A percentile compares a stretch with the other conserved stretches of the same genome.
These are phyloP conservation scores for Aporrectodea caliginosa DNA, from an alignment of 1,140 invertebrate species.

Conservation along the genomic window DNA sequence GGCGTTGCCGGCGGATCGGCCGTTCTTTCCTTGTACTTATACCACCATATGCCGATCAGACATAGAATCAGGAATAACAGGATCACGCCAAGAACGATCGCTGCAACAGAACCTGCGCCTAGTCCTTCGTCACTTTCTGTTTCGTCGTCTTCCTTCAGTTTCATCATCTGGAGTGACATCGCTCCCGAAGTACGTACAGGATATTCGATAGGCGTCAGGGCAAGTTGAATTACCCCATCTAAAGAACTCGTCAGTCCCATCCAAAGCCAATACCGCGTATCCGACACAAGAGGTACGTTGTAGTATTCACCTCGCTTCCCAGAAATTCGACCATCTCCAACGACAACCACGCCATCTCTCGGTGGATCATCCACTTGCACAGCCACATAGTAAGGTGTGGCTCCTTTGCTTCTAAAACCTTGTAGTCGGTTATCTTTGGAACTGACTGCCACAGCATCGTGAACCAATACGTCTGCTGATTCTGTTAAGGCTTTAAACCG, in stretches of 20 bases:
- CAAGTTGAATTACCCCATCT: not conserved
- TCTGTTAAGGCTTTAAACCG: not conserved
- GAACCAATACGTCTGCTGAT: not conserved
- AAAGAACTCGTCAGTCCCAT: not conserved
- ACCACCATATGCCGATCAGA: not conserved
- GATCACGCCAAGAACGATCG: not conserved
- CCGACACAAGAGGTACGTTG: not conserved
- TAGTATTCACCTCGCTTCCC: not conserved
- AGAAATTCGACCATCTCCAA: not conserved
- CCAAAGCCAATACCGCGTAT: not conserved
- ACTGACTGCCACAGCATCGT: not conserved
- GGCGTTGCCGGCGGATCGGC: not conserved
- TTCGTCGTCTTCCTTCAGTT: not conserved
- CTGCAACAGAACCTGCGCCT: not conserved
- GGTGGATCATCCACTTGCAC: not conserved
- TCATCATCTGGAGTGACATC: not conserved
- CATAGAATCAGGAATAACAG: not conserved
- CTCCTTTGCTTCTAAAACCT: not conserved
- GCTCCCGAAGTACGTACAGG: not conserved
- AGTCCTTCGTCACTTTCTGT: not conserved
- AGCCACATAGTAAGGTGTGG: not conserved
- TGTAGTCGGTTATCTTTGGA: not conserved
- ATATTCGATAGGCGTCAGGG: not conserved
- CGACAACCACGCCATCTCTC: not conserved
- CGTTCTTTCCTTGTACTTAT: not conserved